Conservation (phyloP, 2,888 invertebrate genomes). For the Timandra comae region DNA sequence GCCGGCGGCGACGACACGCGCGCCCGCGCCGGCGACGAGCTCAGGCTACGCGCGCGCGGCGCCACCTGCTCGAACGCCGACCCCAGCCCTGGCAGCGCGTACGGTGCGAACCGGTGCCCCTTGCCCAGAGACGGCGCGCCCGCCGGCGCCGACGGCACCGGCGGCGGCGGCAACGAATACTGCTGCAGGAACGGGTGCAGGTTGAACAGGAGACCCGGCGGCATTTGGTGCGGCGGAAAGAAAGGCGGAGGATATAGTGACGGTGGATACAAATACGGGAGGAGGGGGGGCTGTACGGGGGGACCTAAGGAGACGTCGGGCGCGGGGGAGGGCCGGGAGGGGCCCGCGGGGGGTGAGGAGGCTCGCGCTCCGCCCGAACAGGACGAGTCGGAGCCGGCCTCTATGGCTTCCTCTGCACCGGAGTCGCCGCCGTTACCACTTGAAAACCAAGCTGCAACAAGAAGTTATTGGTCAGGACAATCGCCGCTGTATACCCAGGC, state of each 20-base stretch:
- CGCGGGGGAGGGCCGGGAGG: slow-evolving; percentile 84
- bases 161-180: slow-evolving; percentile 86
- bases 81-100: slow-evolving; percentile 87
- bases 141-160: slow-evolving; percentile 77
- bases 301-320: slow-evolving; percentile 97
- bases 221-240: slow-evolving; percentile 86
- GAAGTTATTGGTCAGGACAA: slow-evolving; percentile 19
- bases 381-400: slow-evolving; percentile 83
- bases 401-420: slow-evolving; percentile 79
- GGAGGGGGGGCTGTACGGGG: slow-evolving; percentile 92
- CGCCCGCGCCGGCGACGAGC: slow-evolving; percentile 75
- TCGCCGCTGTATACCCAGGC: too few species aligned
- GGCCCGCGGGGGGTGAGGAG: slow-evolving; percentile 73
- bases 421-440: slow-evolving; percentile 71
- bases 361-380: slow-evolving; percentile 81
- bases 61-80: slow-evolving; percentile 94
- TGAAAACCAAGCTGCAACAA: slow-evolving; percentile 79
- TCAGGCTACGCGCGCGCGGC: slow-evolving; percentile 81
- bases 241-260: slow-evolving; percentile 88
- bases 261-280: slow-evolving; percentile 95
- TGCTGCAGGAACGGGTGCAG: slow-evolving; percentile 92
- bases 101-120: slow-evolving; percentile 89
- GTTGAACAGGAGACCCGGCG: slow-evolving; percentile 91
- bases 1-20: slow-evolving; percentile 56
- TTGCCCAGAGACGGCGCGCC: slow-evolving; percentile 81